A percentile compares a stretch with the other conserved stretches of the same genome.
Conservation (phyloP, 1,140 invertebrate genomes). For the Neotoxoptera formosana region DNA sequence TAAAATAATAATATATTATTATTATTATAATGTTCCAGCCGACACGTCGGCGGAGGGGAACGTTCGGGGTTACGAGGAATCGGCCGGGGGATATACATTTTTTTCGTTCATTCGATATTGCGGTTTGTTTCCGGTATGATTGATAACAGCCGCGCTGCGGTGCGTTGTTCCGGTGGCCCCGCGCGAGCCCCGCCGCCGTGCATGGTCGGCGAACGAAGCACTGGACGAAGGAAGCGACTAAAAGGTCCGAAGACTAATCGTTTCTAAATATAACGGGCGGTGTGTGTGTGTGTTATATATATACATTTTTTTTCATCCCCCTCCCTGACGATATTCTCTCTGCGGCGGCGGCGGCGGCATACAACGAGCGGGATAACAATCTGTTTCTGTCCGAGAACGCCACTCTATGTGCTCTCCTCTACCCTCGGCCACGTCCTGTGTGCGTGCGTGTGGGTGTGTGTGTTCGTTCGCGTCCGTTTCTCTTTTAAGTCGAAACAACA, state of each 20-base stretch:
- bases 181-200: background rate
- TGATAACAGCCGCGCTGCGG: background rate
- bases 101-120: background rate
- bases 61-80: background rate
- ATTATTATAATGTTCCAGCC: background rate
- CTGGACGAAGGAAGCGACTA: background rate
- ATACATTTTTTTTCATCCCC: constrained; percentile 3
- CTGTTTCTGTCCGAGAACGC: background rate
- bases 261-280: constrained; percentile 11
- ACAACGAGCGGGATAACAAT: background rate
- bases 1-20: background rate
- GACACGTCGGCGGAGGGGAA: too few relatives aligned
- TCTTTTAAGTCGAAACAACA: background rate
- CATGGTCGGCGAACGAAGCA: background rate
- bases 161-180: background rate
- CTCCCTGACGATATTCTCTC: background rate
- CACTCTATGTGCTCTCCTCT: background rate
- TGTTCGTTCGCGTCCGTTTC: background rate
- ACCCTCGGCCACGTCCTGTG: too few relatives aligned
- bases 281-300: background rate
- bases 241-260: constrained; percentile 39
- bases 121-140: constrained; percentile 7
- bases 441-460: background rate
- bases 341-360: background rate
- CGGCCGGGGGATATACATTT: background rate